Evolutionary conservation across 2,113 vertebrate genomes (phyloP), one percentile per base, ranked within the genome.

Genomic region (Microtus ochrogaster): DNA sequence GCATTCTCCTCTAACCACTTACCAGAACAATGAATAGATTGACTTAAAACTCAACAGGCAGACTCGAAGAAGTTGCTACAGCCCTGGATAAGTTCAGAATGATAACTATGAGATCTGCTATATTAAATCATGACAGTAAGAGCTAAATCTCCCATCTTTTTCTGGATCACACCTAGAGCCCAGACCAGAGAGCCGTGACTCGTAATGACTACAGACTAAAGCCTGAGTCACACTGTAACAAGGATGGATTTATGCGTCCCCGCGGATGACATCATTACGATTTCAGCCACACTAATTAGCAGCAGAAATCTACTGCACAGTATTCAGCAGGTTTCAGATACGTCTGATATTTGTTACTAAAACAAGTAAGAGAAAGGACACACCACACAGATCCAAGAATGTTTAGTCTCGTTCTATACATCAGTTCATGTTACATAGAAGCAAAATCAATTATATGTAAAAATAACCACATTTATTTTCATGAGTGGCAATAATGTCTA

Each of bases 271-370:
- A 98, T 98, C 99, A 99, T 99, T 99, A 99, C 97, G 97, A 98
- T 99, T 99, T 98, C 98, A 98, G 97, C 98, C 98, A 98, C 98
- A 98, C 98, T 99, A 99, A 99, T 99, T 99, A 99, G 97, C 97
- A 96, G 95, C 98, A 98, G 98, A 97, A 97, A 98, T 98, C 97
- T 98, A 98, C 97, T 98, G 98, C 98, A 97, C 98, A 98, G 97
- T 95, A 97, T 97, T 98, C 98, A 98, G 93, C 94, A 94, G 81
- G 81, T 98, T 98, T 98, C 95, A 98, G 95, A 96, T 92, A 96
- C 92, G 89, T 92, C 95, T 98, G 72, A 92, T 94, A 97, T 86
- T 90, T 94, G 91, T 95, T 81, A 90, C 61, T 84, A 89, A 96
- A 94, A 94, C 76, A 96, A 92, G 92, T 97, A 94, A 97, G 49